Evolutionary conservation across 2,888 invertebrate species (phyloP), one percentile per base, ranked within the genome.

Genomic region (Cabera pusaria): DNA sequence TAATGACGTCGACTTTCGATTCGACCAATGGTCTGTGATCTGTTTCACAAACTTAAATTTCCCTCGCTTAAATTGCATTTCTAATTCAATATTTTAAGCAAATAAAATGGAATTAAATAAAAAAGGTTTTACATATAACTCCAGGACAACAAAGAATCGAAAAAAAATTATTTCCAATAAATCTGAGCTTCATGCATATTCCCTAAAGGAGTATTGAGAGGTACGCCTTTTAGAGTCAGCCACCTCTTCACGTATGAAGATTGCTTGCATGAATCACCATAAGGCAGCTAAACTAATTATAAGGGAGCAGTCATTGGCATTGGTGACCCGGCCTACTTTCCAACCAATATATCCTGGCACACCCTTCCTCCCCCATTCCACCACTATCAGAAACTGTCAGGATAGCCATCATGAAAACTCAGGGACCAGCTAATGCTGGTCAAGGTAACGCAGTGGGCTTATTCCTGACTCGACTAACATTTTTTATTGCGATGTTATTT

Each of bases 321-420:
- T 44, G 21, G 41, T 64, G 70, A 67, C 70, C 66, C 55, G 66
- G 57, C 65, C 68, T 32, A 70, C 51, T 60, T 69, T 55, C 47
- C 22, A 23, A 53, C 69, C 57, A 56, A 8, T 17, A 5, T 51
- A 35, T 8, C 12, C 4, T 44, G 51, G 53, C 12, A 60, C 46
- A 4, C 49, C 36, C 34, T 14, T 8, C 21, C 34, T 22, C 35
- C 6, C 23, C n/a, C 33, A 8, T 5, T 17, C 20, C 31, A 14
- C 8, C 20, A 32, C 2, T n/a, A n/a, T 5, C 11, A 25, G 1
- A 17, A 27, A 19, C 18, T 20, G 7, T 6, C 5, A 25, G 20
- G 23, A 31, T 25, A 21, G 11, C 12, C 2, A 8, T n/a, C 11
- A 12, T 32, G 31, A 10, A 11, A 28, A 6, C 21, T 12, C 34